Percentiles rank a stretch among this genome's conserved stretches.
Conservation (phyloP, 1,140 invertebrate species). For the Lucilia sericata region DNA sequence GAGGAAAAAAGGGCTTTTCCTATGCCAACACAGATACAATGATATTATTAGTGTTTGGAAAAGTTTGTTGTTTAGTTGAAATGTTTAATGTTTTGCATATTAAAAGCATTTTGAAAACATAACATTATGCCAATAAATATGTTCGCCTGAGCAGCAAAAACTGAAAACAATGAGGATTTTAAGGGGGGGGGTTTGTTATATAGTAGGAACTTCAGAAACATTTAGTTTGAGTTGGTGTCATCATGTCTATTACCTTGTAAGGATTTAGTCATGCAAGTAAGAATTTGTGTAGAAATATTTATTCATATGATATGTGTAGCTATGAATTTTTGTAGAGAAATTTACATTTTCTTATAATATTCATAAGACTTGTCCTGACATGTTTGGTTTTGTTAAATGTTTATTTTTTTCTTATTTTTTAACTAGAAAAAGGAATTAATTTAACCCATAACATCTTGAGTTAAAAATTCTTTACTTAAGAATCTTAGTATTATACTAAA, state of each 20-base stretch:
- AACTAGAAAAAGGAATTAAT: neutral
- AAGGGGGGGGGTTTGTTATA: too few relatives aligned
- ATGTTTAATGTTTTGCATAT: constrained; percentile 25
- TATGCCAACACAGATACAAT: neutral
- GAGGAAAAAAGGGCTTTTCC: constrained; percentile 7
- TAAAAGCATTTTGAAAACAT: constrained; percentile 2
- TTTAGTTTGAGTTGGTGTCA: neutral
- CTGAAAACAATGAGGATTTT: neutral
- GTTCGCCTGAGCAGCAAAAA: neutral
- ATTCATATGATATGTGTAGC: neutral
- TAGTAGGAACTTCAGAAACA: neutral
- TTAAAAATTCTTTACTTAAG: too few relatives aligned
- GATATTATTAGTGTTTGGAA: neutral
- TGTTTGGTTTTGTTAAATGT: neutral
- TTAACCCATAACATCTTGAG: neutral
- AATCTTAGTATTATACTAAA: too few relatives aligned
- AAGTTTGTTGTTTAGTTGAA: neutral
- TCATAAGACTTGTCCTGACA: constrained; percentile 20
- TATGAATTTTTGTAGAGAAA: neutral
- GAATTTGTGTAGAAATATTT: neutral
- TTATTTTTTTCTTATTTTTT: neutral
- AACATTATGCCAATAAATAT: neutral
- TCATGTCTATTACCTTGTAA: neutral
- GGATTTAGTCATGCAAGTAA: constrained; percentile 21
- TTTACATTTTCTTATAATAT: neutral